These are phyloP conservation scores for Agelas oroides DNA, from an alignment of 37 sponge, comb jelly and placozoan species.

Conservation along the genomic window DNA sequence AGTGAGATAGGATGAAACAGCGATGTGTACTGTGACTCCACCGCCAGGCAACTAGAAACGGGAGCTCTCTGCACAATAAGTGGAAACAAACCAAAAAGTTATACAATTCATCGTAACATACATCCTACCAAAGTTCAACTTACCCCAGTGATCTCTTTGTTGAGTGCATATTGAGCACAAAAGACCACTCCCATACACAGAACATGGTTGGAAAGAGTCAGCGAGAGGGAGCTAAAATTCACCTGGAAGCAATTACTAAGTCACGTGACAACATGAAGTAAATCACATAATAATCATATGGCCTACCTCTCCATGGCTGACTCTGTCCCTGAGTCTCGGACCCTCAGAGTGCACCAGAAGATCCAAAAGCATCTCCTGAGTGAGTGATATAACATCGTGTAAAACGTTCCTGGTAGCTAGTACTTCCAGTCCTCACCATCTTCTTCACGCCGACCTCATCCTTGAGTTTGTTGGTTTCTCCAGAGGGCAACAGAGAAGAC, in stretches of 20 bases:
- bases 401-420: background rate
- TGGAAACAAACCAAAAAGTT: no score
- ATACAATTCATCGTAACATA: background rate
- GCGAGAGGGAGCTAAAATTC: constrained; percentile 17
- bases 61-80: background rate
- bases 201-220: constrained; percentile 49
- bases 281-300: background rate
- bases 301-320: constrained; percentile 93
- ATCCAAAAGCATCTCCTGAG: constrained; percentile 85
- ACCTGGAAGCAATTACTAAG: constrained; percentile 21
- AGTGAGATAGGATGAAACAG: constrained; percentile 72
- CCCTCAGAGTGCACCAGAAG: constrained; percentile 86
- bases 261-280: background rate
- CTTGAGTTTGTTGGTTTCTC: constrained; percentile 26
- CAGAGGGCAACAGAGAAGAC: constrained; percentile 27
- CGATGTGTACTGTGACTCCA: constrained; percentile 32
- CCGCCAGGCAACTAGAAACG: constrained; percentile 7
- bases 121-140: no score
- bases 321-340: constrained; percentile 80
- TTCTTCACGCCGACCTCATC: constrained; percentile 47
- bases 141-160: background rate
- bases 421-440: constrained; percentile 30
- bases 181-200: constrained; percentile 41
- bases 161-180: constrained; percentile 45
- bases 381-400: background rate